Evolutionary conservation across 1,140 invertebrate genomes (phyloP), one percentile per base, ranked within the genome.

Genomic region (Mactra quadrangularis): DNA sequence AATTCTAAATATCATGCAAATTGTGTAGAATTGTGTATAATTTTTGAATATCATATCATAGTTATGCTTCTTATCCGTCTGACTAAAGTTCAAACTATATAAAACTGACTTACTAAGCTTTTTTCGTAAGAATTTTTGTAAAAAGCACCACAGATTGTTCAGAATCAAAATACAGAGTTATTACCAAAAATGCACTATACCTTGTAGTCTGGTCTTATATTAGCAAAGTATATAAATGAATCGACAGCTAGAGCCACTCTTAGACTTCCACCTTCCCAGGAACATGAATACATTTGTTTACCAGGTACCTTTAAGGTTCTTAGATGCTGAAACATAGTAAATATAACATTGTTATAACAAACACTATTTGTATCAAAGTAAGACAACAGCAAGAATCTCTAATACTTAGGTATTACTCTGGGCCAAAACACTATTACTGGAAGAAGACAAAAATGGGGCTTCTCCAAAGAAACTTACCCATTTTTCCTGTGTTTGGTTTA

Each of bases 1-100:
- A n/a, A n/a, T n/a, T n/a, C n/a, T n/a, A n/a, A n/a, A n/a, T n/a
- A n/a, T n/a, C n/a, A n/a, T n/a, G n/a, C n/a, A n/a, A n/a, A n/a
- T n/a, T n/a, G n/a, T n/a, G n/a, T n/a, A n/a, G n/a, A n/a, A n/a
- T n/a, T n/a, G n/a, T n/a, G n/a, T n/a, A n/a, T n/a, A n/a, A n/a
- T n/a, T n/a, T n/a, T n/a, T n/a, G n/a, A 60, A 94, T 98, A 89
- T 97, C 97, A 92, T 99, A 99, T 88, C 97, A n/a, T n/a, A n/a
- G n/a, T n/a, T n/a, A n/a, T n/a, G n/a, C n/a, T n/a, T n/a, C n/a
- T n/a, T n/a, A n/a, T 96, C 0, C 97, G 97, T 59, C 97, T 95
- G 22, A 99, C 97, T 91, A 99, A 99, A 0, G 98, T n/a, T n/a
- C 98, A 93, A 99, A 99, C 92, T 99, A 99, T 87, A 99, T 97